Evolutionary conservation across 2,113 vertebrate genomes (phyloP).

Genomic region (Passerina amoena): DNA sequence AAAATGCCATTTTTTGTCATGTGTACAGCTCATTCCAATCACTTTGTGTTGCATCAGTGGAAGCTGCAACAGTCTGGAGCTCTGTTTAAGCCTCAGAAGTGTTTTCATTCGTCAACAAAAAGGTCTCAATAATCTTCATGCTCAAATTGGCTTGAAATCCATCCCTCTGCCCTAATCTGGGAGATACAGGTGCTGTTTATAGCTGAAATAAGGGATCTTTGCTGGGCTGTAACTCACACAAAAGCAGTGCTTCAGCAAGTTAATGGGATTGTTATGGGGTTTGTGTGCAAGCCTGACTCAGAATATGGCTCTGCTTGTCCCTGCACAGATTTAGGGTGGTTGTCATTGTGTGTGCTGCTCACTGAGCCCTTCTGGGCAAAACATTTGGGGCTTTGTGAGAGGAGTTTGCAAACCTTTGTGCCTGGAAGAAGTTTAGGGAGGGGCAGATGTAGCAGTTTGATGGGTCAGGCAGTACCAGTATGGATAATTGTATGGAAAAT

Average conservation of each 20-base stretch:
- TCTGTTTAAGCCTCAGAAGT: not conserved
- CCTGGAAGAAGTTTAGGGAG: not conserved
- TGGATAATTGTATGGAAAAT: not conserved
- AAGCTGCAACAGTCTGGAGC: not conserved
- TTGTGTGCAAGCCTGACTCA: not conserved
- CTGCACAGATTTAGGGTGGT: not conserved
- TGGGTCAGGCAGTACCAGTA: not conserved
- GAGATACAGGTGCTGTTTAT: not conserved
- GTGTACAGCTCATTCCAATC: not conserved
- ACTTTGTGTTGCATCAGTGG: not conserved
- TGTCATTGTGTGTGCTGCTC: not conserved
- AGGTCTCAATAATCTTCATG: not conserved
- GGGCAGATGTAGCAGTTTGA: not conserved
- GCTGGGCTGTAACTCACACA: not conserved
- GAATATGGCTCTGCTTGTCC: not conserved
- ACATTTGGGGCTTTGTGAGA: not conserved
- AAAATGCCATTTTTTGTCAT: not conserved
- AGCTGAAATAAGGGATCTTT: not conserved
- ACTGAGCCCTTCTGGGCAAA: not conserved
- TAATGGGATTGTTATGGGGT: not conserved
- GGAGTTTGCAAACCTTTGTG: not conserved
- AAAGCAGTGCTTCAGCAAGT: not conserved
- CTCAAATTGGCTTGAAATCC: not conserved
- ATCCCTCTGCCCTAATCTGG: not conserved
- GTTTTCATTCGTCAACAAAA: not conserved